Percentiles rank a stretch among this genome's conserved stretches.
Evolutionary conservation across 1,140 invertebrate genomes (phyloP).

Genomic region (Cyrtorhinus lividipennis): DNA sequence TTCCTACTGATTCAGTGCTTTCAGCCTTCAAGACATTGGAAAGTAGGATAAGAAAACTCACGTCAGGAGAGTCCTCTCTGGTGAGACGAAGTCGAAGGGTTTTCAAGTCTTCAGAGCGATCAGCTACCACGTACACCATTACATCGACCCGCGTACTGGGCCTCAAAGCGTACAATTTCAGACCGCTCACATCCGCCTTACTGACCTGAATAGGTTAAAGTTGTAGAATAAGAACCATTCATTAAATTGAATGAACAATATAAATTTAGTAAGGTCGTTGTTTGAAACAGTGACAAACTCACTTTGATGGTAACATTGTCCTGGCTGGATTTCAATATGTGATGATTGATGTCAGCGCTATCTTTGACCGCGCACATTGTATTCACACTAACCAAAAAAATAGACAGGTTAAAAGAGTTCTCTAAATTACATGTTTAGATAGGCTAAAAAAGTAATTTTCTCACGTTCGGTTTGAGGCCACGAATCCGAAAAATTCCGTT

Average conservation of each 20-base stretch:
- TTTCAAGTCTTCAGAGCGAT: slow-evolving; percentile 53
- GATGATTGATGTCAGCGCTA: slow-evolving; percentile 34
- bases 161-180: slow-evolving; percentile 62
- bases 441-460: too few species aligned
- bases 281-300: slow-evolving; percentile 12
- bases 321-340: slow-evolving; percentile 39
- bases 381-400: slow-evolving; percentile 48
- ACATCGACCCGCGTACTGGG: slow-evolving; percentile 59
- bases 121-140: slow-evolving; percentile 51
- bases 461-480: slow-evolving; percentile 59
- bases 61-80: slow-evolving; percentile 38
- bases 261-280: not conserved
- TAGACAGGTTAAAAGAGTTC: too few species aligned
- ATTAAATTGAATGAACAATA: not conserved
- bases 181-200: slow-evolving; percentile 45
- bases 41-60: too few species aligned
- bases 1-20: too few species aligned
- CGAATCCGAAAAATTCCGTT: slow-evolving; percentile 72
- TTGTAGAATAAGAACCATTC: too few species aligned
- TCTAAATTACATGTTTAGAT: too few species aligned
- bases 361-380: slow-evolving; percentile 48
- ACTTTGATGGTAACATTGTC: slow-evolving; percentile 32
- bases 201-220: slow-evolving; percentile 32
- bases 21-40: too few species aligned
- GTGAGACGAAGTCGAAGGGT: slow-evolving; percentile 55